Evolutionary conservation across 2,797 vertebrate species (phyloP), one percentile per base, ranked within the genome.

Genomic region (Spinibarbus caldwelli): DNA sequence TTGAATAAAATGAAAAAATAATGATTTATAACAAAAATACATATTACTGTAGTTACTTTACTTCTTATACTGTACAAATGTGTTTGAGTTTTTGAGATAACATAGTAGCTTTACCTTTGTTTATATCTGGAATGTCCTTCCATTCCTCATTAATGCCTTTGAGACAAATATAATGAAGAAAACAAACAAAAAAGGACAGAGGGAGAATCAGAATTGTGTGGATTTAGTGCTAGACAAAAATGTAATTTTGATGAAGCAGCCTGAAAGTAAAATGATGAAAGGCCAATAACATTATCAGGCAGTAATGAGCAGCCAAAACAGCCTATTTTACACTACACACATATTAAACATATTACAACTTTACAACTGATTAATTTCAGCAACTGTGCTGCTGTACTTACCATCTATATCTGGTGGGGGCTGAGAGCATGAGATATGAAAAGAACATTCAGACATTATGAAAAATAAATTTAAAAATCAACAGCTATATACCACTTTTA

Each of bases 101-200:
- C 29, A 62, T 29, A 29, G 59, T 29, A 62, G 10, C 19, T 78
- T 78, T 64, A 78, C 77, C 57, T 62, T 78, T 31, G 36, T 64
- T 64, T 43, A 78, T 36, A 67, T 67, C 17, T 0, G 31, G 7
- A 36, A 36, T 67, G 34, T 67, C 64, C 64, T 5, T 67, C n/a
- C 5, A 29, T 64, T 45, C 38, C n/a, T 29, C 38, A 64, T 43
- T 59, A 45, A 23, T 31, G 5, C 19, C 77, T 78, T 43, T 19
- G 11, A 64, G 9, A 36, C 1, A 45, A 64, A 19, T 64, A 45
- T 19, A 62, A 78, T 29, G 14, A 29, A 57, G 21, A 43, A 11
- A 45, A 19, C 1, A 41, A 59, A 5, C n/a, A n/a, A n/a, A n/a
- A n/a, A n/a, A n/a, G n/a, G n/a, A n/a, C n/a, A n/a, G n/a, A n/a